Evolutionary conservation across 1,140 invertebrate genomes (phyloP).

Genomic region (Camponotus floridanus): DNA sequence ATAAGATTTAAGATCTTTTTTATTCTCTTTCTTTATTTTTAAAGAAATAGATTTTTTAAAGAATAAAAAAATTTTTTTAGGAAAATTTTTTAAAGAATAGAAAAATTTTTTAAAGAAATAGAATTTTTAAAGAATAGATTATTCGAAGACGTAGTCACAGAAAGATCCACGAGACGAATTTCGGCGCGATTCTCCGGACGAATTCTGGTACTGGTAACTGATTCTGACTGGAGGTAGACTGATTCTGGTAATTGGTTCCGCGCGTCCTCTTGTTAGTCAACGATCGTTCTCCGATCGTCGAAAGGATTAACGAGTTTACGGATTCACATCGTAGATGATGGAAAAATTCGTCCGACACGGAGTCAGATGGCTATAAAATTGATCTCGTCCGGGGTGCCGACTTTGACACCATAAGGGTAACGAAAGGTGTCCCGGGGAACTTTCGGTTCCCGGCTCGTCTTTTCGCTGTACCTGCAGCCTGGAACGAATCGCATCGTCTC

Average conservation of each 20-base stretch:
- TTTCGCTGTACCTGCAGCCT: conserved; percentile 51
- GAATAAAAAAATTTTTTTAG: no score
- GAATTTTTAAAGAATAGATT: neutral
- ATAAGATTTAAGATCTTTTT: no score
- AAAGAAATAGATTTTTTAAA: no score
- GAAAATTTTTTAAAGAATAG: neutral
- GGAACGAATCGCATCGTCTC: conserved; percentile 67
- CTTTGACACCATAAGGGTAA: conserved; percentile 80
- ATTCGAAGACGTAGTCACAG: neutral
- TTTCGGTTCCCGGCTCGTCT: conserved; percentile 20
- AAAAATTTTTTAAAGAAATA: no score
- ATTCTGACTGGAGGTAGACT: no score
- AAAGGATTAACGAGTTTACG: conserved; percentile 75
- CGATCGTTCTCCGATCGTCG: conserved; percentile 50
- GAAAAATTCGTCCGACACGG: conserved; percentile 73
- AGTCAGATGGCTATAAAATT: conserved; percentile 78
- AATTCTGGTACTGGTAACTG: neutral
- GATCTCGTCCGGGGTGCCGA: conserved; percentile 60
- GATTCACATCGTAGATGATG: conserved; percentile 22
- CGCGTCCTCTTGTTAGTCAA: conserved; percentile 25
- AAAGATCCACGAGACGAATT: conserved; percentile 1
- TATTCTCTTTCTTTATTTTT: no score
- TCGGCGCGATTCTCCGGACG: conserved; percentile 41
- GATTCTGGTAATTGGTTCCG: conserved; percentile 22
- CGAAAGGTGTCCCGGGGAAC: conserved; percentile 68